Conservation (phyloP, 37 sponge, comb jelly and placozoan genomes). For the Ephydatia muelleri region DNA sequence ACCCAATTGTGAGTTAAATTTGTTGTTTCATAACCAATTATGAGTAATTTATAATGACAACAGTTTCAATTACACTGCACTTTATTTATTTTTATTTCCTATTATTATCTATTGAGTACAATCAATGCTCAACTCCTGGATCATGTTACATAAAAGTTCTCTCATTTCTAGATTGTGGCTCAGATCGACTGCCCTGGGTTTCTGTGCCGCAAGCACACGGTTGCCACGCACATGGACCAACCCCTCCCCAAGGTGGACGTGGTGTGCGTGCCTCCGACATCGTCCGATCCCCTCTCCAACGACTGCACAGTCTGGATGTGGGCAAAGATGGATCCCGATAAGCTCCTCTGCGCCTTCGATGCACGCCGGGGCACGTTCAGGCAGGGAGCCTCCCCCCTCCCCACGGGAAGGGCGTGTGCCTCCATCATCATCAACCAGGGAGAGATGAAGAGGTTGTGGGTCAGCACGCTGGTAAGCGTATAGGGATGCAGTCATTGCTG, state of each 20-base stretch:
- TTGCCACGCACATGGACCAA: conserved; percentile 46
- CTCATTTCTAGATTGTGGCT: conserved; percentile 29
- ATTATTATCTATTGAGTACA: too few species aligned
- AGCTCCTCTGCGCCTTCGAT: conserved; percentile 66
- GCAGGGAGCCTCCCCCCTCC: conserved; percentile 46
- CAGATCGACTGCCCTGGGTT: conserved; percentile 70
- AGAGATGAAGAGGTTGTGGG: conserved; percentile 75
- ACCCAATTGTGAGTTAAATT: too few species aligned
- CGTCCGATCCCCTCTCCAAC: conserved; percentile 20
- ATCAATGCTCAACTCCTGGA: too few species aligned
- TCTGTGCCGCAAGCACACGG: conserved; percentile 70
- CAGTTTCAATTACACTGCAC: too few species aligned
- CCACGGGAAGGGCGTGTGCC: conserved; percentile 72
- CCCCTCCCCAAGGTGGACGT: conserved; percentile 73
- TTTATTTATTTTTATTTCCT: too few species aligned
- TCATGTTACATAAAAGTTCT: too few species aligned
- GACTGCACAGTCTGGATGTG: conserved; percentile 71
- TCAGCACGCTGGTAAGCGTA: conserved; percentile 71
- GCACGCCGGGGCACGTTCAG: conserved; percentile 65
- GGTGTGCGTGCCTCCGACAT: conserved; percentile 47
- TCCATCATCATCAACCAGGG: conserved; percentile 76
- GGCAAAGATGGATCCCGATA: conserved; percentile 52
- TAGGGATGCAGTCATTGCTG: too few species aligned
- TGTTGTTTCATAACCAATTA: too few species aligned
- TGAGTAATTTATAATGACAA: too few species aligned